Percentiles rank a stretch among this genome's conserved stretches.
phyloP scores from a whole-genome alignment of 2,113 vertebrate genomes.

The Strix aluco region DNA sequence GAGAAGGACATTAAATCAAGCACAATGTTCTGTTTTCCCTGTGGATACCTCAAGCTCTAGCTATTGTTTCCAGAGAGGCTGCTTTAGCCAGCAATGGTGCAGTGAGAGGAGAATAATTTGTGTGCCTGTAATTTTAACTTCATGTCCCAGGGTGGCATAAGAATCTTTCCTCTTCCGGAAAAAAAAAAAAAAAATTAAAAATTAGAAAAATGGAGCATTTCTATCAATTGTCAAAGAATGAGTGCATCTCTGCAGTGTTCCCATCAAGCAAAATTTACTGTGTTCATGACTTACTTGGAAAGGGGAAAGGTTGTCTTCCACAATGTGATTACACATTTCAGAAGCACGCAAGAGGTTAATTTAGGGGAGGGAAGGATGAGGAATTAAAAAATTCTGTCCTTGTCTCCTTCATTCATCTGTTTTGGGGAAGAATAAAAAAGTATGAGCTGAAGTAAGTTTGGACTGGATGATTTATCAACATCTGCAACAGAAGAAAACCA shows the following conservation, averaged over 20 bases:
- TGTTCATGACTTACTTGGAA: background rate
- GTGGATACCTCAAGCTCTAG: background rate
- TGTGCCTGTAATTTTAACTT: background rate
- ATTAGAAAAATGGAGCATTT: background rate
- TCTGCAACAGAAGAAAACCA: background rate
- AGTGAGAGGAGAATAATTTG: background rate
- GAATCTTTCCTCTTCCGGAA: background rate
- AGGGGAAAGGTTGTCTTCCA: background rate
- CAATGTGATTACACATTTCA: background rate
- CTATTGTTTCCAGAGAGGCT: slow-evolving; percentile 10
- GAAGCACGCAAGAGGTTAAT: background rate
- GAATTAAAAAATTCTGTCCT: background rate
- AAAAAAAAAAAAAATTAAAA: background rate
- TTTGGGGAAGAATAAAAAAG: background rate
- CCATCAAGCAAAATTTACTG: background rate
- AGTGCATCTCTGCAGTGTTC: background rate
- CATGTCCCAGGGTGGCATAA: background rate
- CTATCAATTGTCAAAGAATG: background rate
- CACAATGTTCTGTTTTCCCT: background rate
- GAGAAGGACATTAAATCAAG: slow-evolving; percentile 31
- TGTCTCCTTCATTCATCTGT: background rate
- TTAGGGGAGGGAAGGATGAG: background rate
- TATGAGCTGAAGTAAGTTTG: background rate
- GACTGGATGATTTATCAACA: background rate
- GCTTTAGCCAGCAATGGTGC: background rate